Percentiles rank a stretch among this genome's conserved stretches.
phyloP scores from a whole-genome alignment of 2,797 vertebrate genomes.

The Halcyon chelicuti region DNA sequence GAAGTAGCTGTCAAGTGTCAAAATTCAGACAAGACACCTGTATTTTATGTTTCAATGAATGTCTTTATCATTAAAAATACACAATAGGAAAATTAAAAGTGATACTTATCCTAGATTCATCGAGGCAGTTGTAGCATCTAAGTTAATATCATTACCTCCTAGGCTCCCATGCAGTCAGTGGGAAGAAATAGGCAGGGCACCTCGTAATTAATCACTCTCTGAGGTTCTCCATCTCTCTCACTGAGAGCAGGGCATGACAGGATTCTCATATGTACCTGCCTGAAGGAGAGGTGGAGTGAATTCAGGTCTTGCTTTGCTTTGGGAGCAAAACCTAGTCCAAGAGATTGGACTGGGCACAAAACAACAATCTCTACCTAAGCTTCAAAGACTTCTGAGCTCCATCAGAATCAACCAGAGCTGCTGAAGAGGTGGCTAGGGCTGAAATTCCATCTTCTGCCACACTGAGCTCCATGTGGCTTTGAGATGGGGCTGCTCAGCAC shows the following conservation, averaged over 20 bases:
- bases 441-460: background rate
- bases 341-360: background rate
- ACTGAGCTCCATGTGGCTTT: rapidly evolving
- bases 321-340: background rate
- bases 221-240: background rate
- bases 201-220: background rate
- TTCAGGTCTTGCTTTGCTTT: background rate
- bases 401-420: background rate
- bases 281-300: background rate
- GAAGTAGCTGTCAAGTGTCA: conserved; percentile 24
- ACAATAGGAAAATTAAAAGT: background rate
- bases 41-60: conserved; percentile 1
- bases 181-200: background rate
- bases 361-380: background rate
- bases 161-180: background rate
- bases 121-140: background rate
- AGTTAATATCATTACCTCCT: background rate
- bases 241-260: background rate
- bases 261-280: background rate
- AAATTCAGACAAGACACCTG: conserved; percentile 19
- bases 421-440: background rate
- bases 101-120: background rate
- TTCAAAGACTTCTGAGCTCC: background rate
- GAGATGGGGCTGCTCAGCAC: background rate
- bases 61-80: background rate